Conservation (phyloP, 2,888 invertebrate species). For the Pseudoips prasinana region DNA sequence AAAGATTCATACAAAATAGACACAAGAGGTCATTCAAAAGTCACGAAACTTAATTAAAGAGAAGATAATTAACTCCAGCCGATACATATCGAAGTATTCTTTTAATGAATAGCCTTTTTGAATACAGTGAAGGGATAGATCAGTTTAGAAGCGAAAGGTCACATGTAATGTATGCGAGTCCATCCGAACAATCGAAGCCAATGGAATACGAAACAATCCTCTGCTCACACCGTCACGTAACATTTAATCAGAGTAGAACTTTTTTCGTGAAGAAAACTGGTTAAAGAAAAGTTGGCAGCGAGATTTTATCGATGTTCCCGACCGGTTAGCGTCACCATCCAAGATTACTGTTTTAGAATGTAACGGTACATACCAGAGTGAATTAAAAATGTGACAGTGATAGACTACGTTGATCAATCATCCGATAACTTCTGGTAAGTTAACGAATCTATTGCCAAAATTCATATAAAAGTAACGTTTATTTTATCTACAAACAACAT, state of each 20-base stretch:
- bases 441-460: conserved; percentile 14
- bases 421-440: conserved; percentile 16
- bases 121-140: conserved; percentile 19
- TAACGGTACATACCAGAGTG: conserved; percentile 28
- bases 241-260: conserved; percentile 14
- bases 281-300: conserved; percentile 29
- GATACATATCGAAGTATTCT: conserved; percentile 11
- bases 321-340: conserved; percentile 14
- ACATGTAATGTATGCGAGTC: conserved; percentile 51
- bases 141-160: conserved; percentile 34
- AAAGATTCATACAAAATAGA: conserved; percentile 8
- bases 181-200: conserved; percentile 48
- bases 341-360: conserved; percentile 31
- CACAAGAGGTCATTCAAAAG: conserved; percentile 7
- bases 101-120: conserved; percentile 20
- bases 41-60: conserved; percentile 15
- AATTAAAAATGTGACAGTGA: conserved; percentile 28
- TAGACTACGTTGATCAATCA: conserved; percentile 28
- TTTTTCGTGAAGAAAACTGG: conserved; percentile 24
- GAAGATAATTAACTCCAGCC: conserved; percentile 22
- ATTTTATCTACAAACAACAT: too few relatives aligned
- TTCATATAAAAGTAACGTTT: too few relatives aligned
- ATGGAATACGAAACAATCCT: conserved; percentile 42
- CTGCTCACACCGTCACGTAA: conserved; percentile 42
- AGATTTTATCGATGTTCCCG: conserved; percentile 24